Evolutionary conservation across 1,140 invertebrate genomes (phyloP).

Genomic region (Tribolium castaneum): DNA sequence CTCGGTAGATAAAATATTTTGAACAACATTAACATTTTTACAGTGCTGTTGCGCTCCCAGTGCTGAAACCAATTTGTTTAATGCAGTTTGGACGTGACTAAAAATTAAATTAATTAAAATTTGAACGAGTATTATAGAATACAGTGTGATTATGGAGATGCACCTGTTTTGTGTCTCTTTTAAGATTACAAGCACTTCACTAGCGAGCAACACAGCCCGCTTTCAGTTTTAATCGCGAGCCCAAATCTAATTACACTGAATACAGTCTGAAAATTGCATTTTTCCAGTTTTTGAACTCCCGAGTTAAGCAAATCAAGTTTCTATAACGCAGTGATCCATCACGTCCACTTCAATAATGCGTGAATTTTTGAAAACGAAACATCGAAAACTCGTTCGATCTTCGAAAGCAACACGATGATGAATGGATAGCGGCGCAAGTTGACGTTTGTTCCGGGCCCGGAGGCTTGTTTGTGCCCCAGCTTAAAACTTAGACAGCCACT

Average conservation of each 20-base stretch:
- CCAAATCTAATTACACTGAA: too few species aligned
- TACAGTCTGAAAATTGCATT: background rate
- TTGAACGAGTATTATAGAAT: too few species aligned
- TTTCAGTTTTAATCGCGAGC: too few species aligned
- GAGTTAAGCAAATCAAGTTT: too few species aligned
- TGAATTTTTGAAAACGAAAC: background rate
- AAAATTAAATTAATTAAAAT: too few species aligned
- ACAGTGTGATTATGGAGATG: too few species aligned
- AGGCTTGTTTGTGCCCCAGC: slow-evolving; percentile 10
- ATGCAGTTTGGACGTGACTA: too few species aligned
- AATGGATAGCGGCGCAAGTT: slow-evolving; percentile 11
- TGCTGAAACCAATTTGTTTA: too few species aligned
- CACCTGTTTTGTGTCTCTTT: too few species aligned
- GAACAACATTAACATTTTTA: background rate
- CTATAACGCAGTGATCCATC: background rate
- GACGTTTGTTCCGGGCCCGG: background rate
- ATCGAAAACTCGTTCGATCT: background rate
- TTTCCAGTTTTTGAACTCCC: background rate
- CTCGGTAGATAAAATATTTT: background rate
- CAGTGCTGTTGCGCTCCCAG: too few species aligned
- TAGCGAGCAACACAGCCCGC: too few species aligned
- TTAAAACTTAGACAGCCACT: slow-evolving; percentile 27
- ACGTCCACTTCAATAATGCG: background rate
- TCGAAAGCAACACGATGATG: slow-evolving; percentile 10
- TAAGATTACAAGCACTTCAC: too few species aligned